These are phyloP conservation scores for Bactericera cockerelli DNA, from an alignment of 1,140 invertebrate genomes.

Conservation along the genomic window DNA sequence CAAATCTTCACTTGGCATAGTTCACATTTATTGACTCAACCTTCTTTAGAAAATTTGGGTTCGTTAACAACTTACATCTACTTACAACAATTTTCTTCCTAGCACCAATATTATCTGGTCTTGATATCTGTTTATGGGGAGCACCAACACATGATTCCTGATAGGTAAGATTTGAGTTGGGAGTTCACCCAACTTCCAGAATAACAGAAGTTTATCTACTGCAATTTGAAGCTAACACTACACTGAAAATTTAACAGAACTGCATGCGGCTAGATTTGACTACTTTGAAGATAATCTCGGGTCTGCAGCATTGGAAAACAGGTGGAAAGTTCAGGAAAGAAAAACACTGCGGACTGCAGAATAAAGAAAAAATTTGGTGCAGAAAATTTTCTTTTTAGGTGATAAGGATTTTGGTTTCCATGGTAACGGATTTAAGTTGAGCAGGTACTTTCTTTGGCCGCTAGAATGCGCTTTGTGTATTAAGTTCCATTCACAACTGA, in stretches of 20 bases:
- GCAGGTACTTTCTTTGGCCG: too few species aligned
- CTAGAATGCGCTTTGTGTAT: too few species aligned
- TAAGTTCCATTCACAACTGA: too few species aligned
- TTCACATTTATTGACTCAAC: too few species aligned
- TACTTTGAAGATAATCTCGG: neutral
- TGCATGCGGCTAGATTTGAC: neutral
- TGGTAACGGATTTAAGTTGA: neutral
- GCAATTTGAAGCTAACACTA: neutral
- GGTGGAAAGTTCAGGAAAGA: neutral
- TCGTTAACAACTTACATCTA: too few species aligned
- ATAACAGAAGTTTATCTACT: neutral
- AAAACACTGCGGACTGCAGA: neutral
- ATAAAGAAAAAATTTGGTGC: too few species aligned
- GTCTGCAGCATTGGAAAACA: neutral
- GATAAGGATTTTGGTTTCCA: constrained; percentile 4
- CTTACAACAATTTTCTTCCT: too few species aligned
- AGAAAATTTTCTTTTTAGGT: neutral
- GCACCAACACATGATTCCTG: neutral
- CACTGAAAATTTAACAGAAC: neutral
- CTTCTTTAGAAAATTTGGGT: too few species aligned
- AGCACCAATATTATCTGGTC: too few species aligned
- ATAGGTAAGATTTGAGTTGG: neutral
- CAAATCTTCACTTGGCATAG: too few species aligned
- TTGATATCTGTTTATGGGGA: too few species aligned
- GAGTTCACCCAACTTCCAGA: neutral